A percentile compares a stretch with the other conserved stretches of the same genome.
Conservation (phyloP, 2,113 vertebrate genomes). For the Hypanus sabinus region DNA sequence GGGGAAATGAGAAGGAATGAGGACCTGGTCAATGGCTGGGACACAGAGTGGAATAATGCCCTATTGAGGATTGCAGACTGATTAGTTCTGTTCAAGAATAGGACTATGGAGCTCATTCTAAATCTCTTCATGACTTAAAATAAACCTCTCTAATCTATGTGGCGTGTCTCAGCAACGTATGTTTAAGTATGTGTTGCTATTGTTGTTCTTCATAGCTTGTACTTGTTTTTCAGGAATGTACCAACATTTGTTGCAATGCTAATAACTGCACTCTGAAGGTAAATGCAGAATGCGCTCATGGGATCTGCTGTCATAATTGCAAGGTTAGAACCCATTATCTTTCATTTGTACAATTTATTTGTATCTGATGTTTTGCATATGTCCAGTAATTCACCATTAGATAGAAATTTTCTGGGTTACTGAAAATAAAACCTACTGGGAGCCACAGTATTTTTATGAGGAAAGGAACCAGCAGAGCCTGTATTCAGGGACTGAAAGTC, state of each 20-base stretch:
- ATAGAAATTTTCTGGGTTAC: background rate
- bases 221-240: conserved; percentile 70
- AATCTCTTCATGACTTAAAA: background rate
- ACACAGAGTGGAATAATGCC: background rate
- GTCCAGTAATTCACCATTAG: background rate
- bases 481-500: background rate
- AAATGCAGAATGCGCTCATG: conserved; percentile 83
- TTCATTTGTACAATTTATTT: background rate
- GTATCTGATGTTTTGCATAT: background rate
- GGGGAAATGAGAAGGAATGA: background rate
- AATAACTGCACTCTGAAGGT: conserved; percentile 79
- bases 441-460: background rate
- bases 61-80: background rate
- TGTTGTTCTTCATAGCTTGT: background rate
- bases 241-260: conserved; percentile 84
- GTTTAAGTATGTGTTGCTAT: background rate
- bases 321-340: conserved; percentile 60
- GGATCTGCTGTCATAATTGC: conserved; percentile 84
- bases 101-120: background rate
- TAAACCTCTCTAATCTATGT: background rate
- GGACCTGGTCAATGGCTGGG: background rate
- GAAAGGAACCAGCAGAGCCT: background rate
- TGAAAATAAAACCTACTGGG: background rate
- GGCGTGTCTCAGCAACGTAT: conserved; percentile 37
- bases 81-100: background rate